Evolutionary conservation across 1,140 invertebrate genomes (phyloP).

Genomic region (Solen grandis): DNA sequence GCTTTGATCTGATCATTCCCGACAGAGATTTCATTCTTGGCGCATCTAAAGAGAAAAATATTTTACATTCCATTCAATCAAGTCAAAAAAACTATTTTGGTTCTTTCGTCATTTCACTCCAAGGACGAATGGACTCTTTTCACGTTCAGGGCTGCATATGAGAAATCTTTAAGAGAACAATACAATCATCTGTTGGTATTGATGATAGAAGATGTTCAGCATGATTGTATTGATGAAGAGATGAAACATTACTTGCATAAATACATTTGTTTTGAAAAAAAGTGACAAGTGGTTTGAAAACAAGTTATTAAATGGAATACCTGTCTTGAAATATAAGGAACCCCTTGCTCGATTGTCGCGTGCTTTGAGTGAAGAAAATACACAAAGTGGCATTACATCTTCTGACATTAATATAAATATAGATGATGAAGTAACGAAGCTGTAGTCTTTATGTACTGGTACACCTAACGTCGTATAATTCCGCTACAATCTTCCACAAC

Average conservation of each 20-base stretch:
- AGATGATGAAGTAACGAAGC: too few species aligned
- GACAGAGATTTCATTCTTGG: conserved; percentile 68
- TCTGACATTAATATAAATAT: too few species aligned
- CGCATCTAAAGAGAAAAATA: conserved; percentile 69
- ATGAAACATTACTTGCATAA: conserved; percentile 58
- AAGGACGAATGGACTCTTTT: conserved; percentile 69
- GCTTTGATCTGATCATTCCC: conserved; percentile 58
- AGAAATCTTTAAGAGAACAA: conserved; percentile 62
- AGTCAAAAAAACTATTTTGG: conserved; percentile 60
- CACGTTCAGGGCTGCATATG: conserved; percentile 63
- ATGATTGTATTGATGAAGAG: conserved; percentile 56
- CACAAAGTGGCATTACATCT: too few species aligned
- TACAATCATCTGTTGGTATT: conserved; percentile 63
- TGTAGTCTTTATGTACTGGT: too few species aligned
- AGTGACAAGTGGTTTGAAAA: conserved; percentile 59
- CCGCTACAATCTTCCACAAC: too few species aligned
- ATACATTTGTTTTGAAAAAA: conserved; percentile 53
- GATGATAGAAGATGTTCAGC: conserved; percentile 37
- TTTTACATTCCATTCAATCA: conserved; percentile 61
- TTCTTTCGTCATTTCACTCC: conserved; percentile 59
- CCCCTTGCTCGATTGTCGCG: too few species aligned
- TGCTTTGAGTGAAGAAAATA: too few species aligned
- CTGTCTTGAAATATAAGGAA: conserved; percentile 18
- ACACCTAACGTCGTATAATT: too few species aligned
- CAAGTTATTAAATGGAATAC: conserved; percentile 54